Evolutionary conservation across 2,888 invertebrate genomes (phyloP), one percentile per base, ranked within the genome.

Genomic region (Eristalinus sepulchralis): DNA sequence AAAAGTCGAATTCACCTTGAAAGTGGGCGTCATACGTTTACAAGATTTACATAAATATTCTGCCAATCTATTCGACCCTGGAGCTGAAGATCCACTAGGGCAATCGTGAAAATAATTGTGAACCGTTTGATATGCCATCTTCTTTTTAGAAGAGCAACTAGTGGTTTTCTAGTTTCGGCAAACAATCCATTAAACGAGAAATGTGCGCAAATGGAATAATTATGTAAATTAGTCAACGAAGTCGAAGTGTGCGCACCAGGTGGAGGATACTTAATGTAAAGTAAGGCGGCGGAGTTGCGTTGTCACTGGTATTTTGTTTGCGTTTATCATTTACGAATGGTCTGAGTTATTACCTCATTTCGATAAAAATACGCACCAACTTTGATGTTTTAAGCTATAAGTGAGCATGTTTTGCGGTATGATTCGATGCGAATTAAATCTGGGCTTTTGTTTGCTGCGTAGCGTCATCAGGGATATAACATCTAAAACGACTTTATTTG

Each of bases 1-100:
- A 0, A 93, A 95, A n/a, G n/a, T n/a, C n/a, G n/a, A n/a, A n/a
- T n/a, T n/a, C n/a, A n/a, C n/a, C n/a, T n/a, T n/a, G n/a, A n/a
- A n/a, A n/a, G n/a, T n/a, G n/a, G n/a, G n/a, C n/a, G n/a, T n/a
- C n/a, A n/a, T n/a, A n/a, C n/a, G 89, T 94, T 8, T 97, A 96
- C 92, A 96, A 94, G 89, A 95, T 95, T 89, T 91, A 92, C 68
- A 94, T 96, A 88, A 93, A 94, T 34, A 91, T 96, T 5, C 90
- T 93, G 5, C 85, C 88, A 0, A 88, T 94, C 24, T 95, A 95
- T 89, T 95, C 95, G 0, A 89, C 89, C 0, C 89, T 95, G 1
- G 91, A 92, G 27, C 90, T 94, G 13, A 92, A 91, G 9, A 95
- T 96, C 0, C 94, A 95, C 88, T 96, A 96, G 95, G 94, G 94